Conservation (phyloP, 2,113 vertebrate genomes). For the Empidonax alnorum region DNA sequence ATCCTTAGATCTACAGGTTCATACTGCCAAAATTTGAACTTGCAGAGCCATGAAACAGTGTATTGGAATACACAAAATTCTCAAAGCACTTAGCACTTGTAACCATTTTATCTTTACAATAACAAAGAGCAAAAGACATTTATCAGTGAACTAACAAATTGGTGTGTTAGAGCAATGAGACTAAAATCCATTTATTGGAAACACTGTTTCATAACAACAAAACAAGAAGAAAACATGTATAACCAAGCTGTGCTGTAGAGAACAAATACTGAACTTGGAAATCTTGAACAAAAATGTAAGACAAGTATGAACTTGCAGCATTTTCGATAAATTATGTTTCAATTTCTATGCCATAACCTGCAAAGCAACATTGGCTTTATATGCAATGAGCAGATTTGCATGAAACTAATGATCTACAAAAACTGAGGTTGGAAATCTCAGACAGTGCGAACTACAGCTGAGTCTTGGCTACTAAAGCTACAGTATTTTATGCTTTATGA, state of each 20-base stretch:
- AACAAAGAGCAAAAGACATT: background rate
- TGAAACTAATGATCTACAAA: background rate
- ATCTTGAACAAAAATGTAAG: background rate
- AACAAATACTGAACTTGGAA: background rate
- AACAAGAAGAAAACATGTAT: background rate
- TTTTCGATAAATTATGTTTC: background rate
- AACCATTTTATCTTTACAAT: background rate
- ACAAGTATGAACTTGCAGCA: background rate
- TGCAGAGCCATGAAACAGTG: background rate
- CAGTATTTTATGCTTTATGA: background rate
- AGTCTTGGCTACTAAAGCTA: background rate
- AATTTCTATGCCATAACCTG: background rate
- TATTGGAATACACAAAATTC: background rate
- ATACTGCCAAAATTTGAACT: background rate
- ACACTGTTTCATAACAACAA: background rate
- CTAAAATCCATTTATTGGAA: background rate
- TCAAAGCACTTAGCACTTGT: background rate
- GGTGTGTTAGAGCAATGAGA: background rate
- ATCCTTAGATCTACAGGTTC: background rate
- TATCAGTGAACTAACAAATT: background rate
- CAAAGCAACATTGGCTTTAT: conserved; percentile 14
- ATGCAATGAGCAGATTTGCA: background rate
- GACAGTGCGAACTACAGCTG: background rate
- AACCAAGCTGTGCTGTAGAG: background rate
- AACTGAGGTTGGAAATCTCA: background rate